Evolutionary conservation across 2,888 invertebrate species (phyloP).

Genomic region (Watsonalla cultraria): DNA sequence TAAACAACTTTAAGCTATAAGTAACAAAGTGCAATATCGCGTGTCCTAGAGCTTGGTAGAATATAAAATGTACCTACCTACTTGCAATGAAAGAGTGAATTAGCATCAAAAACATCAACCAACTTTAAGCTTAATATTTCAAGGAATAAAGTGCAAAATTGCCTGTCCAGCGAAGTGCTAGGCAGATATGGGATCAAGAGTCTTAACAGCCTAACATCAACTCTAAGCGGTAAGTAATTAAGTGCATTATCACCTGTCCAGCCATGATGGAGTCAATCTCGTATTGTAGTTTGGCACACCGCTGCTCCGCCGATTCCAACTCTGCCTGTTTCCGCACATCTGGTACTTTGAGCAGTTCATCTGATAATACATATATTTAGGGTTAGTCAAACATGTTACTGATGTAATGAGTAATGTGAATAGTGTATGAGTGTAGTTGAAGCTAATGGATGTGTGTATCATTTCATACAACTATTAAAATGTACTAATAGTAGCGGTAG

Average conservation of each 20-base stretch:
- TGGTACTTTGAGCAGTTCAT: conserved; percentile 65
- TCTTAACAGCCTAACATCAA: not conserved
- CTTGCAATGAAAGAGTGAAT: too few species aligned
- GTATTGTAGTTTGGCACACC: conserved; percentile 59
- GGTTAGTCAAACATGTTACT: too few species aligned
- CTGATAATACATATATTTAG: conserved; percentile 34
- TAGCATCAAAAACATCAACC: not conserved
- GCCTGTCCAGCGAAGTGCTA: conserved; percentile 48
- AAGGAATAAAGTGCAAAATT: conserved; percentile 13
- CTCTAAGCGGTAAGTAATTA: not conserved
- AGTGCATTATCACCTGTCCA: conserved; percentile 47
- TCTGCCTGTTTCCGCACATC: conserved; percentile 68
- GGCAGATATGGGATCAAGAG: not conserved
- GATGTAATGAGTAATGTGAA: not conserved
- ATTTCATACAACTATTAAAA: too few species aligned
- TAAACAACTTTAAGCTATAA: too few species aligned
- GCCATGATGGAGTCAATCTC: conserved; percentile 64
- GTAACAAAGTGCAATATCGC: too few species aligned
- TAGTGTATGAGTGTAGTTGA: too few species aligned
- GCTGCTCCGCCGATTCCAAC: conserved; percentile 62
- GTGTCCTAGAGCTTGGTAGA: too few species aligned
- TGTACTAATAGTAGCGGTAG: too few species aligned
- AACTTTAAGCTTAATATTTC: not conserved
- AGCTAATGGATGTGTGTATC: too few species aligned
- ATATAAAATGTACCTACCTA: too few species aligned